phyloP scores from a whole-genome alignment of 2,797 vertebrate genomes.

The Caiman crocodilus region DNA sequence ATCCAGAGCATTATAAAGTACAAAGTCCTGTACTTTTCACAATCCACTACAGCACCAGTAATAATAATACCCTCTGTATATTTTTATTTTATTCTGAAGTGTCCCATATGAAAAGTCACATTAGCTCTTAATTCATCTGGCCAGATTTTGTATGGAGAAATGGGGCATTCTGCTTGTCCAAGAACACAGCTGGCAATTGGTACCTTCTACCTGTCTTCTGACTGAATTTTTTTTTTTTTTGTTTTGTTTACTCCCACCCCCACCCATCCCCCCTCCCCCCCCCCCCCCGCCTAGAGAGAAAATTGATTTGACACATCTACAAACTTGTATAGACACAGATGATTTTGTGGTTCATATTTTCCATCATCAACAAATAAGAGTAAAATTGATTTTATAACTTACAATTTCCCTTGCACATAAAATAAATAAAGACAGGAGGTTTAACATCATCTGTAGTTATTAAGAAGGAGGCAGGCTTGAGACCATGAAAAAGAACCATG shows the following conservation, averaged over 20 bases:
- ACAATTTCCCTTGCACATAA: neutral
- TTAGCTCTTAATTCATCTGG: neutral
- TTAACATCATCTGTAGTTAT: neutral
- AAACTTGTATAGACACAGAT: neutral
- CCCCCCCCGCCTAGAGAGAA: neutral
- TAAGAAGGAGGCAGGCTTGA: neutral
- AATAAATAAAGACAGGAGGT: neutral
- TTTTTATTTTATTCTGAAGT: neutral
- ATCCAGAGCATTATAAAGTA: neutral
- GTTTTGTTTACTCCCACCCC: neutral
- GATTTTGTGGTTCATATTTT: neutral
- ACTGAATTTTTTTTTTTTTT: neutral
- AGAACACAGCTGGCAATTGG: neutral
- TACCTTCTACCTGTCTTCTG: neutral
- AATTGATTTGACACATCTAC: neutral
- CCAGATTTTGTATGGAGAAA: neutral
- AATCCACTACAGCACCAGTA: neutral
- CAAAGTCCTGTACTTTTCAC: neutral
- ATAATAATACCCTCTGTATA: neutral
- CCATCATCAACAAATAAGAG: neutral
- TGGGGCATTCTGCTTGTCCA: neutral
- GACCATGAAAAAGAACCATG: neutral
- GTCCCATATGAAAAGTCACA: neutral
- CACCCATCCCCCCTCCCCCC: neutral
- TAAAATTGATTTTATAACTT: neutral